phyloP scores from a whole-genome alignment of 2,888 invertebrate genomes.

The Chelonus formosanus region DNA sequence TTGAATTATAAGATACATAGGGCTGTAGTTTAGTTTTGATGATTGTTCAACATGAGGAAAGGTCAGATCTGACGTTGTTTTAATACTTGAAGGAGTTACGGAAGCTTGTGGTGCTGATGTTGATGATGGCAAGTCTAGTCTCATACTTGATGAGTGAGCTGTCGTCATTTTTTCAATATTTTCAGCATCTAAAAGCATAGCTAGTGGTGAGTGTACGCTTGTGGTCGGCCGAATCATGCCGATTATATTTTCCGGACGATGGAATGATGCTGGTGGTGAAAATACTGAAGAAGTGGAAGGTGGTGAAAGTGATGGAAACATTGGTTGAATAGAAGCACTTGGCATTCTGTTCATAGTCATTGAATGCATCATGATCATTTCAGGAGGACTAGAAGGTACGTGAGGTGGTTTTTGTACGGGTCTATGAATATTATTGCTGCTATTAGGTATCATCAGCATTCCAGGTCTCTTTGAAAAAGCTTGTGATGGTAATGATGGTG shows the following conservation, averaged over 20 bases:
- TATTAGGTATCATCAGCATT: not conserved
- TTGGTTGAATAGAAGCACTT: not conserved
- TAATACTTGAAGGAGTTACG: conserved; percentile 59
- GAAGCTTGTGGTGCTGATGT: conserved; percentile 36
- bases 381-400: not conserved
- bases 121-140: conserved; percentile 8
- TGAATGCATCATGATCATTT: not conserved
- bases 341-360: not conserved
- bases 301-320: not conserved
- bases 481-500: not conserved
- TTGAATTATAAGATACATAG: conserved; percentile 82
- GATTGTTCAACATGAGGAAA: conserved; percentile 73
- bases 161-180: conserved; percentile 11
- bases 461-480: not conserved
- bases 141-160: not conserved
- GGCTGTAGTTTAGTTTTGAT: conserved; percentile 70
- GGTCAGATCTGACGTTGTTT: conserved; percentile 69
- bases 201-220: conserved; percentile 10
- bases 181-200: conserved; percentile 5
- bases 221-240: conserved; percentile 1
- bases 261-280: not conserved
- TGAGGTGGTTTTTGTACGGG: not conserved
- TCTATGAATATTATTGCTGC: not conserved
- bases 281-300: not conserved
- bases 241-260: not conserved